Conservation (phyloP, 2,888 invertebrate species). For the Stomorhina lunata region DNA sequence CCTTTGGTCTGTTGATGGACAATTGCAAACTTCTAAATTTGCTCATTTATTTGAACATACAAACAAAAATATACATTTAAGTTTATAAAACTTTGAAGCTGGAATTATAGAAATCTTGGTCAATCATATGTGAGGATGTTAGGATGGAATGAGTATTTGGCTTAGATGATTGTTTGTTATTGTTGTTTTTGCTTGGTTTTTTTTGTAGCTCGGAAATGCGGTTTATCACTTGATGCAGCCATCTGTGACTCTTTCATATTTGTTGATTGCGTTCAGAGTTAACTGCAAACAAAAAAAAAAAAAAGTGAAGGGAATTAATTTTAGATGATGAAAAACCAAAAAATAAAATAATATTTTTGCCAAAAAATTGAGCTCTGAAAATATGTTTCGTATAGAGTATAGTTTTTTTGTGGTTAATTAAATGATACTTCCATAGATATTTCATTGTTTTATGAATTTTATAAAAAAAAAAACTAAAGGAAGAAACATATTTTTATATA, state of each 20-base stretch:
- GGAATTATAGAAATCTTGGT: no score
- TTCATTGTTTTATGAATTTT: slow-evolving; percentile 15
- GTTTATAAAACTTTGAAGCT: slow-evolving; percentile 1
- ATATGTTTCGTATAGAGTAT: slow-evolving; percentile 22
- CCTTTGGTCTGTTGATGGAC: neutral
- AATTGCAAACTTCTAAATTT: neutral
- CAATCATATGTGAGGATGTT: slow-evolving; percentile 5
- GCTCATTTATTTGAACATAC: neutral
- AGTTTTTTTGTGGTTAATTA: slow-evolving; percentile 54
- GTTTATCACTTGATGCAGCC: slow-evolving; percentile 44
- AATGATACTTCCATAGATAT: neutral
- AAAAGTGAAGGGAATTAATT: neutral
- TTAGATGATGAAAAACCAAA: neutral
- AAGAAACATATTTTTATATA: no score
- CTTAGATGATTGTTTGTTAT: neutral
- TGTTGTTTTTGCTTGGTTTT: neutral
- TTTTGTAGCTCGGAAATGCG: slow-evolving; percentile 26
- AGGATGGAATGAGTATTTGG: neutral
- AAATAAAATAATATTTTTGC: slow-evolving; percentile 9
- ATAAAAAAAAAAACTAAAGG: slow-evolving; percentile 15
- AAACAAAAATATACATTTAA: neutral
- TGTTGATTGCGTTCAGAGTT: neutral
- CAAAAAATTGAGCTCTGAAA: slow-evolving; percentile 5
- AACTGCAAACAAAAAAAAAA: neutral
- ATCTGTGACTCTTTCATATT: slow-evolving; percentile 20